Evolutionary conservation across 2,888 invertebrate genomes (phyloP).

Genomic region (Acleris cristana): DNA sequence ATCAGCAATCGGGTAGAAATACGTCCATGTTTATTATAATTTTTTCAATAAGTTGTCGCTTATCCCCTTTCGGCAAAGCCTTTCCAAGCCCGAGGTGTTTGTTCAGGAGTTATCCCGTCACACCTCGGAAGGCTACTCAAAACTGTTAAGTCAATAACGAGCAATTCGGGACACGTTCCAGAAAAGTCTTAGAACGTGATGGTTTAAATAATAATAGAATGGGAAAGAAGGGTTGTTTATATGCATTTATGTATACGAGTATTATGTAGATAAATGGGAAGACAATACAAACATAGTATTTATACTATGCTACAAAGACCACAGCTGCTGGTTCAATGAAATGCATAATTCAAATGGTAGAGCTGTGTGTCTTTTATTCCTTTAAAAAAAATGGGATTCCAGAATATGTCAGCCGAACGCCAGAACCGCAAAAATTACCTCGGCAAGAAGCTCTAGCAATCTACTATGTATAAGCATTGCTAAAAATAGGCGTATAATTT

Average conservation of each 20-base stretch:
- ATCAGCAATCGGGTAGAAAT: too few relatives aligned
- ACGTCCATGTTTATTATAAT: too few relatives aligned
- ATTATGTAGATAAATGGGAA: not conserved
- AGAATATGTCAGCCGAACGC: too few relatives aligned
- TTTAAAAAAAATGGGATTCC: too few relatives aligned
- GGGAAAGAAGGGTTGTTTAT: not conserved
- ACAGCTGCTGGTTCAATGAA: too few relatives aligned
- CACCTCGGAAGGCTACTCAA: slow-evolving; percentile 76
- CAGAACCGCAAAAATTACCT: not conserved
- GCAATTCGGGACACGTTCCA: slow-evolving; percentile 63
- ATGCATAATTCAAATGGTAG: too few relatives aligned
- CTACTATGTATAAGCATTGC: not conserved
- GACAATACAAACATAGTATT: too few relatives aligned
- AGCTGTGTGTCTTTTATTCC: too few relatives aligned
- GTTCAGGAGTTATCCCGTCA: slow-evolving; percentile 79
- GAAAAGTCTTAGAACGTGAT: slow-evolving; percentile 43
- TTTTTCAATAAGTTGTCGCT: not conserved
- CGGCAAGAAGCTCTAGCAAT: not conserved
- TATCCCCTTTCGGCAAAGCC: not conserved
- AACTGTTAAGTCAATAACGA: slow-evolving; percentile 67
- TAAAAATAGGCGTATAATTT: slow-evolving; percentile 42
- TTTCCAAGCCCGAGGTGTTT: slow-evolving; percentile 67
- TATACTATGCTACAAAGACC: too few relatives aligned
- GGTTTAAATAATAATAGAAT: not conserved
- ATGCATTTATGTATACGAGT: not conserved